Percentiles rank a stretch among this genome's conserved stretches.
These are phyloP conservation scores for Isurus oxyrinchus DNA, from an alignment of 2,113 vertebrate genomes.

Conservation along the genomic window DNA sequence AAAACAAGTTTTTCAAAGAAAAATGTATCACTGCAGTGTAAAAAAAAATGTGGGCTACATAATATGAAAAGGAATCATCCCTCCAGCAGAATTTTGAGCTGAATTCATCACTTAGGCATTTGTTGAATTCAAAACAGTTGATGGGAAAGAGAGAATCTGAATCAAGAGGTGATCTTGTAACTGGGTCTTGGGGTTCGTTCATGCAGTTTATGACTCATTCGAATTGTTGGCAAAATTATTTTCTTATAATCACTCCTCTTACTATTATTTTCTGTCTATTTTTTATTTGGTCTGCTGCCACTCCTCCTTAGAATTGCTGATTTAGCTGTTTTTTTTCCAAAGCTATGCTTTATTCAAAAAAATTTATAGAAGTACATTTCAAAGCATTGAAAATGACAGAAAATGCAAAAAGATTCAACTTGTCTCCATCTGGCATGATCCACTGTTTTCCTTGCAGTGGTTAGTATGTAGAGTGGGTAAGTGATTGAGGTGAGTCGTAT, in stretches of 20 bases:
- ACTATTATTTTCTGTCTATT: neutral
- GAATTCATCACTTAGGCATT: neutral
- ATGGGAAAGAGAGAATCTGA: neutral
- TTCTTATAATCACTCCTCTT: neutral
- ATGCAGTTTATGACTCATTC: neutral
- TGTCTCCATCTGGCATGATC: too few species aligned
- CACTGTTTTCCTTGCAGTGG: neutral
- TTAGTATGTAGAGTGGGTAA: too few species aligned
- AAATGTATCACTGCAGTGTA: neutral
- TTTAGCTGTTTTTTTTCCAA: neutral
- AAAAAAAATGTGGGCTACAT: neutral
- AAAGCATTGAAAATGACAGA: too few species aligned
- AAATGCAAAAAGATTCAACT: too few species aligned
- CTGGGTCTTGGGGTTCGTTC: neutral
- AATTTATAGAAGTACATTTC: too few species aligned
- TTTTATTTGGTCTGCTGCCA: neutral
- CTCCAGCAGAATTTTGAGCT: neutral
- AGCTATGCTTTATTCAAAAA: too few species aligned
- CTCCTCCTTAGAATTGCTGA: neutral
- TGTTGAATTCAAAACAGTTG: neutral
- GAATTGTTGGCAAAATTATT: neutral
- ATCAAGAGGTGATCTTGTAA: neutral
- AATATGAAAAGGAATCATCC: neutral
- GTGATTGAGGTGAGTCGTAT: too few species aligned
- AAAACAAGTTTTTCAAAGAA: neutral